Base-by-base conservation (phyloP, 2,888 invertebrate species). In the Drosophila dives region DNA sequence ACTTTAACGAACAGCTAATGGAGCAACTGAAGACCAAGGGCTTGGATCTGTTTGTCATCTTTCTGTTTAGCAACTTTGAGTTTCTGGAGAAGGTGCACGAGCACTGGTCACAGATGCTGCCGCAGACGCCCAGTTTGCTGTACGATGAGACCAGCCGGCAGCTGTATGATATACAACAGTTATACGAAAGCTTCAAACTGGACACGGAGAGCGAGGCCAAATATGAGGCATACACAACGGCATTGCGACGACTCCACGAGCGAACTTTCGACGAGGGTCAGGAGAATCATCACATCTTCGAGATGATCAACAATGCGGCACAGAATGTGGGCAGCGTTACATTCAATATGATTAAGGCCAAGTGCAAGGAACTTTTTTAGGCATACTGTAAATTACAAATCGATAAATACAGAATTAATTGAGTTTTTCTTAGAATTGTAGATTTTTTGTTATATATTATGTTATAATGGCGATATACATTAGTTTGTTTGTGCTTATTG, bases 31-130 rank as follows among this genome's bases (percentile, higher is more conserved):
- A 89, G 32, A 63, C 79, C 32, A 90, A 90, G 51, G 92, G 91
- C 0, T 34, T 92, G 26, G 92, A 91, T 69, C 67, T 91, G 11
- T 90, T 91, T 59, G 80, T 91, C 26, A 81, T 89, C 34, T 92
- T 89, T 69, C 74, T 91, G 17, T 91, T 91, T 11, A 92, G 92
- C 58, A 92, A 91, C 59, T 91, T 91, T 65, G 92, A 91, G 62
- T 91, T 91, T 26, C 66, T 91, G 6, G 92, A 91, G 36, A 84
- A 82, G 36, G 74, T 91, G 26, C 91, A 91, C 51, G 73, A 81
- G 17, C 82, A 91, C 8, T 91, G 92, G 92, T 20, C 62, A 0
- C 59, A 69, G 1, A 38, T 90, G 36, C 15, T 92, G 63, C 80
- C 87, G 1, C 75, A 86, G 50, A 56, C 76, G 23, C 66, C 77